These are phyloP conservation scores for Prenolepis imparis DNA, from an alignment of 2,888 invertebrate species.

Conservation along the genomic window DNA sequence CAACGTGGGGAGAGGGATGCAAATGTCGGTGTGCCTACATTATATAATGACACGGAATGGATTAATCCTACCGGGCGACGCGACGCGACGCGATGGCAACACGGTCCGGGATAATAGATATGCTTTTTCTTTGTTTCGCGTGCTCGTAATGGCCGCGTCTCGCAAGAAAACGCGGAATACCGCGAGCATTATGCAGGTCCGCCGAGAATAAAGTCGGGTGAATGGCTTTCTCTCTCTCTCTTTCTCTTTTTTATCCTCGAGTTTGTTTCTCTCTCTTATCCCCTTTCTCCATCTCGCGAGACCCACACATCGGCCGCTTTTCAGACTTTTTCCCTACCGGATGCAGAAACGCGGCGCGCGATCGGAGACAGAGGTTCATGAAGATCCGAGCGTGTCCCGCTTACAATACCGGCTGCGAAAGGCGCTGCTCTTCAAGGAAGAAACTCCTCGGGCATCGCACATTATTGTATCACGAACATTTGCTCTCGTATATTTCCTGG, in stretches of 20 bases:
- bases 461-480: constrained; percentile 31
- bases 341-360: constrained; percentile 30
- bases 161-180: constrained; percentile 78
- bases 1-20: constrained; percentile 40
- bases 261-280: not conserved
- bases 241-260: not conserved
- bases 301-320: constrained; percentile 58
- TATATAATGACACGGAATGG: constrained; percentile 78
- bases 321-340: constrained; percentile 57
- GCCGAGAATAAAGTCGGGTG: constrained; percentile 71
- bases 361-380: constrained; percentile 48
- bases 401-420: constrained; percentile 40
- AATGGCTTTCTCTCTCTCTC: constrained; percentile 61
- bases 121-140: constrained; percentile 77
- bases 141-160: constrained; percentile 76
- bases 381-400: constrained; percentile 38
- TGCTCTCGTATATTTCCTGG: not conserved
- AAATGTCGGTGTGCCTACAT: constrained; percentile 62
- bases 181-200: constrained; percentile 74
- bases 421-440: constrained; percentile 26
- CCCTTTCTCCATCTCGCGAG: constrained; percentile 43
- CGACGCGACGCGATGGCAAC: constrained; percentile 65
- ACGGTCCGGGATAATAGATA: constrained; percentile 76
- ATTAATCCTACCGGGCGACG: constrained; percentile 75
- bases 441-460: not conserved